Conservation (phyloP, 92 coral and sea anemone genomes). For the Porites evermanni region DNA sequence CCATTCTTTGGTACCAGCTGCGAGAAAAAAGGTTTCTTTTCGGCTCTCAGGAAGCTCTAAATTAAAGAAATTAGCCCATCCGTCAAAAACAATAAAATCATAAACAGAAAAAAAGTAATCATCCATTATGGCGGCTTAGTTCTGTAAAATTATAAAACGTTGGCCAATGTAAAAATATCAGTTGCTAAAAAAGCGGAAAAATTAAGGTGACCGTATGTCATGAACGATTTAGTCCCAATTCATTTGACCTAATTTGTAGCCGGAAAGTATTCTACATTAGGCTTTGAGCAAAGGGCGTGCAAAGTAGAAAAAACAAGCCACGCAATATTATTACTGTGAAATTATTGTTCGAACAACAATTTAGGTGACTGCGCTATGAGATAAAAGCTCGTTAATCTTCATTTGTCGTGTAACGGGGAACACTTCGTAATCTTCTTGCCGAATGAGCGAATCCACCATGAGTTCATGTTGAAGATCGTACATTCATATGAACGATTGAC, state of each 20-base stretch:
- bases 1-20: constrained; percentile 24
- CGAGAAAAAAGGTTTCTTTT: not conserved
- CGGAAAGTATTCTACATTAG: too few relatives aligned
- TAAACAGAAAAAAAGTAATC: not conserved
- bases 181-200: not conserved
- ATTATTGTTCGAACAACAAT: not conserved
- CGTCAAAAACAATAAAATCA: not conserved
- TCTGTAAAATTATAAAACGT: not conserved
- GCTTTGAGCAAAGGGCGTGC: not conserved
- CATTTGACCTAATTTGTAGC: not conserved
- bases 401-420: not conserved
- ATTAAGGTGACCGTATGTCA: not conserved
- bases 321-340: not conserved
- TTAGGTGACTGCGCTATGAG: not conserved
- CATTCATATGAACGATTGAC: not conserved
- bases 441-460: too few relatives aligned
- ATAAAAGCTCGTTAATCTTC: constrained; percentile 39
- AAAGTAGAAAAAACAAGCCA: too few relatives aligned
- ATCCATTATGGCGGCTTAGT: not conserved
- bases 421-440: not conserved
- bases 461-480: not conserved
- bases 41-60: not conserved
- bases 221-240: not conserved
- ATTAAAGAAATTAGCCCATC: constrained; percentile 17
- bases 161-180: not conserved